Conservation (phyloP, 2,888 invertebrate genomes). For the Drosophila kanekoi region DNA sequence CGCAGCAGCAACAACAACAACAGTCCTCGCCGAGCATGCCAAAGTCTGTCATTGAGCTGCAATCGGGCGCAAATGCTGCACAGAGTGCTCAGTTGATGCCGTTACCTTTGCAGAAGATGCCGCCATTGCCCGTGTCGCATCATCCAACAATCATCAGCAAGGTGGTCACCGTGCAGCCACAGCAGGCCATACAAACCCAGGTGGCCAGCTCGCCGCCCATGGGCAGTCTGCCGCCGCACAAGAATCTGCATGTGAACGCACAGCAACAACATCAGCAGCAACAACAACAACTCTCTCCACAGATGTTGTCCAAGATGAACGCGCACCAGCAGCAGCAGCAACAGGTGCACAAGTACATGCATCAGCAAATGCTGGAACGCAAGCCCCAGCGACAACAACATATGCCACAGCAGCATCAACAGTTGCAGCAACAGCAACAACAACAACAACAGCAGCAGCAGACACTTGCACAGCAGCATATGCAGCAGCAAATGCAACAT, state of each 20-base stretch:
- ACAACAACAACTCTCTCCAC: conserved; percentile 73
- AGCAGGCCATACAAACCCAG: conserved; percentile 79
- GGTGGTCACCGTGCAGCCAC: conserved; percentile 82
- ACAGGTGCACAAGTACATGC: conserved; percentile 80
- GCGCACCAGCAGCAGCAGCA: conserved; percentile 73
- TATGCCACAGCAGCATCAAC: conserved; percentile 48
- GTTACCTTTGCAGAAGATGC: conserved; percentile 78
- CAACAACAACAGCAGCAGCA: conserved; percentile 74
- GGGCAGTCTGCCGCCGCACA: conserved; percentile 65
- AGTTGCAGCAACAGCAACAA: conserved; percentile 57
- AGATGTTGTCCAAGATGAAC: conserved; percentile 77
- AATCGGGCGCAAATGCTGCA: conserved; percentile 37
- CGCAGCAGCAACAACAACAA: conserved; percentile 65
- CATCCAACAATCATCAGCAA: conserved; percentile 83
- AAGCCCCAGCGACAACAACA: conserved; percentile 54
- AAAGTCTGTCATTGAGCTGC: conserved; percentile 84
- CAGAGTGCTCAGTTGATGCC: conserved; percentile 69
- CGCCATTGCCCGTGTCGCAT: conserved; percentile 71
- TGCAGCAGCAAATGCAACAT: conserved; percentile 53
- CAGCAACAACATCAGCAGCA: conserved; percentile 57
- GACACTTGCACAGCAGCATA: conserved; percentile 55
- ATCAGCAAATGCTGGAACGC: conserved; percentile 75
- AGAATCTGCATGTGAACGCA: conserved; percentile 59
- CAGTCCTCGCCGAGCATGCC: conserved; percentile 44
- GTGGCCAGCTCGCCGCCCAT: conserved; percentile 61